These are phyloP conservation scores for Hydriomena furcata DNA, from an alignment of 2,888 invertebrate genomes.

Conservation along the genomic window DNA sequence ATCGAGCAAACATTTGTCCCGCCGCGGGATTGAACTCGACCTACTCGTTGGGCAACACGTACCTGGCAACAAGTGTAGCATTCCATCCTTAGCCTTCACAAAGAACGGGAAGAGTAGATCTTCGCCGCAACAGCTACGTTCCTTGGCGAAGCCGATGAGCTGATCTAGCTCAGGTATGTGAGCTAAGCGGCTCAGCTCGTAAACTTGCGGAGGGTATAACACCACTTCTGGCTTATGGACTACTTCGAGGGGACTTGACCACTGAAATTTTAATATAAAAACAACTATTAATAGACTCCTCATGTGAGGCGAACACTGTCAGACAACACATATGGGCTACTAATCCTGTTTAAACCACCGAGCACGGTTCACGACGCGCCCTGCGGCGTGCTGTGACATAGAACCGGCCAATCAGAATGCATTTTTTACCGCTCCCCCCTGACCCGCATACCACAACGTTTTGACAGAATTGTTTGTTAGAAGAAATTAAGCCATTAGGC, in stretches of 20 bases:
- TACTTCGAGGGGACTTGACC: constrained; percentile 84
- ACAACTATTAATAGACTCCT: not conserved
- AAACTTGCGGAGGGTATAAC: constrained; percentile 90
- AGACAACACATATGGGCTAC: too few species aligned
- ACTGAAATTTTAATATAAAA: constrained; percentile 84
- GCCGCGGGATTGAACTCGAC: too few species aligned
- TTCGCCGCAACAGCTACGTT: constrained; percentile 80
- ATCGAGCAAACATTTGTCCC: too few species aligned
- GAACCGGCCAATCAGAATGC: too few species aligned
- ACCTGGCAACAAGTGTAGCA: constrained; percentile 85
- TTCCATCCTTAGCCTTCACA: constrained; percentile 83
- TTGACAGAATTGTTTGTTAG: too few species aligned
- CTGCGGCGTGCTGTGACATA: too few species aligned
- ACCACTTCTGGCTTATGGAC: constrained; percentile 67
- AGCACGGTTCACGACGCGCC: too few species aligned
- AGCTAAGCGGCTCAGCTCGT: constrained; percentile 87
- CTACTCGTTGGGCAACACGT: constrained; percentile 19
- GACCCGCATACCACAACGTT: too few species aligned
- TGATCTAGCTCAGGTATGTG: constrained; percentile 82
- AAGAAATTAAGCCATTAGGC: too few species aligned
- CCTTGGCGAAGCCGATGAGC: constrained; percentile 82
- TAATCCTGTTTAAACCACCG: too few species aligned
- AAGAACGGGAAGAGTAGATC: constrained; percentile 81
- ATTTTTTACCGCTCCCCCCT: too few species aligned
- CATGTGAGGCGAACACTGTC: too few species aligned